Evolutionary conservation across 2,888 invertebrate species (phyloP).

Genomic region (Drosophila lutescens): DNA sequence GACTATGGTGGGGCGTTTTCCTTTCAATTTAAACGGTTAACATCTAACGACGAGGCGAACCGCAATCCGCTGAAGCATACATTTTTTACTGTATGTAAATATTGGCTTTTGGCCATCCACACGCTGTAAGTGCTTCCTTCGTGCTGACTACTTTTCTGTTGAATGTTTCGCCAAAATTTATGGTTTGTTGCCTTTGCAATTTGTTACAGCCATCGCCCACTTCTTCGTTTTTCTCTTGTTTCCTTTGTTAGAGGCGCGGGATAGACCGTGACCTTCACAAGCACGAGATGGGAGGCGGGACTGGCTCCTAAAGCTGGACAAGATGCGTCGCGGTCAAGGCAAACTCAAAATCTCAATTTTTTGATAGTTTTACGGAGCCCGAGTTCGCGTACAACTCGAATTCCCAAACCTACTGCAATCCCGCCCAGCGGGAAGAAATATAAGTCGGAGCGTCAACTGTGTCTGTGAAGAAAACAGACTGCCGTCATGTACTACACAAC

Average conservation of each 20-base stretch:
- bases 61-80: conserved; percentile 39
- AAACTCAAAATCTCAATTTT: conserved; percentile 6
- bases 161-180: conserved; percentile 45
- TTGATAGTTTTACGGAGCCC: neutral
- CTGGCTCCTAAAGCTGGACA: neutral
- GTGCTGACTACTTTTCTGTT: conserved; percentile 19
- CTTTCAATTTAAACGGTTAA: conserved; percentile 55
- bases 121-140: conserved; percentile 42
- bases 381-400: neutral
- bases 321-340: conserved; percentile 27
- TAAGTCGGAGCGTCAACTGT: neutral
- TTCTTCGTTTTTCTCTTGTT: conserved; percentile 14
- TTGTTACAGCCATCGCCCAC: conserved; percentile 23
- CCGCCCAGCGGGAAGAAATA: conserved; percentile 2
- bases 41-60: conserved; percentile 15
- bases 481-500: conserved; percentile 16
- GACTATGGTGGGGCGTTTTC: conserved; percentile 54
- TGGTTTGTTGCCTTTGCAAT: conserved; percentile 45
- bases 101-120: conserved; percentile 37
- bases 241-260: conserved; percentile 1
- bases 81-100: conserved; percentile 60
- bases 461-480: conserved; percentile 21
- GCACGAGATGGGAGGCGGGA: conserved; percentile 1
- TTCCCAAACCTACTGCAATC: no score
- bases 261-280: conserved; percentile 42